A percentile compares a stretch with the other conserved stretches of the same genome.
Evolutionary conservation across 2,797 vertebrate genomes (phyloP).

Genomic region (Eremophila alpestris): DNA sequence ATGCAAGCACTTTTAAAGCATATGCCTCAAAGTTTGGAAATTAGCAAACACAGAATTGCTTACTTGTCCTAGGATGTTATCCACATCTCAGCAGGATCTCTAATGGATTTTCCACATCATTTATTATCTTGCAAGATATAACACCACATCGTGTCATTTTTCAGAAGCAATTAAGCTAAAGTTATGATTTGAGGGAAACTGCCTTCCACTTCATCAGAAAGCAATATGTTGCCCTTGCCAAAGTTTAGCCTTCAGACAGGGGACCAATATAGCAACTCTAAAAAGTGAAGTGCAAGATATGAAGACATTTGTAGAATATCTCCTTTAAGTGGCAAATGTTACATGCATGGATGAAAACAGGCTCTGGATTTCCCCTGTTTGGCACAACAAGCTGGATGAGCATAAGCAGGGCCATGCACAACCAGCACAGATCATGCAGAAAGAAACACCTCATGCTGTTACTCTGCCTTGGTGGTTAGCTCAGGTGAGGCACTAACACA

Average conservation of each 20-base stretch:
- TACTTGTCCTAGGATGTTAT: neutral
- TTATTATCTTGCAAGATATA: neutral
- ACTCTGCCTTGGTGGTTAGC: neutral
- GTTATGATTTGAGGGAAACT: neutral
- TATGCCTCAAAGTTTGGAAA: conserved; percentile 11
- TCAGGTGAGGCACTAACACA: neutral
- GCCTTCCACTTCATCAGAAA: neutral
- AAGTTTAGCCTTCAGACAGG: neutral
- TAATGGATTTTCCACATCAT: conserved; percentile 63
- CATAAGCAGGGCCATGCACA: neutral
- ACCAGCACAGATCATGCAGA: neutral
- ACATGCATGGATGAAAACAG: neutral
- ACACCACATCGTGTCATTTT: neutral
- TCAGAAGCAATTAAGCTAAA: conserved; percentile 47
- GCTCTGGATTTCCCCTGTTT: neutral
- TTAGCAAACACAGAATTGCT: neutral
- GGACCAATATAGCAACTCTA: no score
- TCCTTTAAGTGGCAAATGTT: neutral
- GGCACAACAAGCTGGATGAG: neutral
- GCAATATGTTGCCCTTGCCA: neutral
- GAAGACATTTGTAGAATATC: neutral
- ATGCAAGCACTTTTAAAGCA: neutral
- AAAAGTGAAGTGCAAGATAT: neutral
- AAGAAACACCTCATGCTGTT: neutral
- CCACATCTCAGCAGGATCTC: conserved; percentile 43